Base-by-base conservation (phyloP, 1,140 invertebrate species). In the Heterodera carotae region DNA sequence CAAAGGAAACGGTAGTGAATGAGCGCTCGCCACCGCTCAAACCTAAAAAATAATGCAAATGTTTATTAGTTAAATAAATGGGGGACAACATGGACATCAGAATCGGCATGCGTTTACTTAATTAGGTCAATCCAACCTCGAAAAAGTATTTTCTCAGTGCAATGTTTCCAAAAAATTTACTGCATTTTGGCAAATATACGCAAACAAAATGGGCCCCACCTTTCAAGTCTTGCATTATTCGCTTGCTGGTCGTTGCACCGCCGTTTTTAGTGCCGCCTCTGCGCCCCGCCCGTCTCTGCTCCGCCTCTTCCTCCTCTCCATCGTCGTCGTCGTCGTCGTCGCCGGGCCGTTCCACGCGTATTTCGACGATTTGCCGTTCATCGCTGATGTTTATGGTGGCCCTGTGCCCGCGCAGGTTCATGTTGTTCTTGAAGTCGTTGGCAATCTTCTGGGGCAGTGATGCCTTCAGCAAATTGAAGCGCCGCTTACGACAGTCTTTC, bases 1-100 rank as follows among this genome's bases (percentile, higher is more conserved):
- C 92, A 85, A 98, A 95, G 25, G 94, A 93, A 10, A 98, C 93
- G 0, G 95, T 98, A 0, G 94, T 92, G 89, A 93, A 98, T 5
- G 95, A 97, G 60, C 94, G 90, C 90, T 99, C 96, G 12, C 96
- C 96, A 62, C 96, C 96, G 5, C 94, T 97, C 56, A 98, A 76
- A 62, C 85, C 84, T 85, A 43, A 56, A 85, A 82, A 25, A 39
- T n/a, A 70, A 64, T 15, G 15, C 31, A 31, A 80, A 69, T 39
- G 69, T 59, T 25, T 60, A 36, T 43, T 3, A n/a, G n/a, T n/a
- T n/a, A n/a, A n/a, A n/a, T n/a, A n/a, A n/a, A n/a, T n/a, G n/a
- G n/a, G n/a, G n/a, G n/a, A n/a, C n/a, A n/a, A n/a, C n/a, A n/a
- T n/a, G n/a, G n/a, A n/a, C n/a, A n/a, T n/a, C n/a, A n/a, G n/a